phyloP scores from a whole-genome alignment of 2,113 vertebrate species.

The Scortum barcoo region DNA sequence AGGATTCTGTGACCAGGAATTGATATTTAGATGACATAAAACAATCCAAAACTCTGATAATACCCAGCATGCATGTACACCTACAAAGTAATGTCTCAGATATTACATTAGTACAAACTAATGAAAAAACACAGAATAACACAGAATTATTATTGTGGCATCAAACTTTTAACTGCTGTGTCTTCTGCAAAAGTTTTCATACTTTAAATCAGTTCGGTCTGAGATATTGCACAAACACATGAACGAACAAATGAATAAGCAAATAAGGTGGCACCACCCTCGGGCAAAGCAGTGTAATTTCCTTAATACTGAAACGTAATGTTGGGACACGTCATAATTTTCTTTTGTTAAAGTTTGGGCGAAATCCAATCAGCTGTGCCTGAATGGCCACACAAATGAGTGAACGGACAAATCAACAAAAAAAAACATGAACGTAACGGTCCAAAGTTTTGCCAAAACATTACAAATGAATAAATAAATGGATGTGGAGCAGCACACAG shows the following conservation, averaged over 20 bases:
- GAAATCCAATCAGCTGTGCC: slow-evolving; percentile 31
- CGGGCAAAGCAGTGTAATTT: slow-evolving; percentile 15
- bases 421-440: not conserved
- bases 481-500: not conserved
- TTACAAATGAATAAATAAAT: slow-evolving; percentile 1
- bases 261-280: slow-evolving; percentile 1
- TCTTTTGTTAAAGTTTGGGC: slow-evolving; percentile 10
- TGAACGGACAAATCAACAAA: not conserved
- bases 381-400: not conserved
- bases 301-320: slow-evolving; percentile 24
- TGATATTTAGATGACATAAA: not conserved
- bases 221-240: not conserved
- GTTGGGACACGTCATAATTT: not conserved
- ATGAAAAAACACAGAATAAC: not conserved
- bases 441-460: not conserved
- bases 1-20: no score
- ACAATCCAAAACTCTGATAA: not conserved
- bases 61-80: not conserved
- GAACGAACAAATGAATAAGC: not conserved
- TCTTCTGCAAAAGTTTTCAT: not conserved
- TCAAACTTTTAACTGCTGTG: not conserved
- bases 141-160: not conserved
- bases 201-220: not conserved
- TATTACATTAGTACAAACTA: no score
- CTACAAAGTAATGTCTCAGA: not conserved